These are phyloP conservation scores for Drosophila neotestacea DNA, from an alignment of 2,888 invertebrate species.

Conservation along the genomic window DNA sequence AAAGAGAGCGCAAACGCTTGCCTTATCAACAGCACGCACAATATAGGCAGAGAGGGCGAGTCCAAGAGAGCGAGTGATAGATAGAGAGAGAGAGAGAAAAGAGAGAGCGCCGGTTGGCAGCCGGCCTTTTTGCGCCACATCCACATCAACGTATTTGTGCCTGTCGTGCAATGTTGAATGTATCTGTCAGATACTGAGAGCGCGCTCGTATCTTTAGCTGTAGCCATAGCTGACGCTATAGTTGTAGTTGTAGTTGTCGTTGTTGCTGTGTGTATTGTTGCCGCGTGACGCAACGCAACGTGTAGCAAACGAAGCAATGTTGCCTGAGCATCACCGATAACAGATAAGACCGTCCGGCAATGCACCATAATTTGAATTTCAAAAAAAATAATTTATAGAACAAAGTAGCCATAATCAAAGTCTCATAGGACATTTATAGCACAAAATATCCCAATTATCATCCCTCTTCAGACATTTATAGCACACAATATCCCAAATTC, in stretches of 20 bases:
- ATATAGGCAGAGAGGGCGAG: slow-evolving; percentile 13
- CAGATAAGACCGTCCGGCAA: too few relatives aligned
- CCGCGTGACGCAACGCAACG: slow-evolving; percentile 77
- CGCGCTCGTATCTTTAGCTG: slow-evolving; percentile 27
- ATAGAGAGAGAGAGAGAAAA: slow-evolving; percentile 13
- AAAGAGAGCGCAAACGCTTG: slow-evolving; percentile 25
- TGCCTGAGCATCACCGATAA: slow-evolving; percentile 16
- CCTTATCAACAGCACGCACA: slow-evolving; percentile 32
- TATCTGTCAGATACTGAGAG: slow-evolving; percentile 57
- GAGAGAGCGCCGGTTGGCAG: slow-evolving; percentile 48
- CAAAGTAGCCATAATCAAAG: too few relatives aligned
- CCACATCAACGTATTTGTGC: slow-evolving; percentile 38
- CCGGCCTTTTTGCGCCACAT: slow-evolving; percentile 69
- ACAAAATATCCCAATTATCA: too few relatives aligned
- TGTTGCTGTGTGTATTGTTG: slow-evolving; percentile 27
- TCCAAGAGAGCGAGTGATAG: slow-evolving; percentile 23
- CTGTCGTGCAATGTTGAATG: slow-evolving; percentile 47
- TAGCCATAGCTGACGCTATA: slow-evolving; percentile 3
- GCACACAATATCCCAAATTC: slow-evolving; percentile 17
- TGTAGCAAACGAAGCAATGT: slow-evolving; percentile 53
- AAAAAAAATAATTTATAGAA: too few relatives aligned
- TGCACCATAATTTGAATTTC: too few relatives aligned
- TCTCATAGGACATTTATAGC: too few relatives aligned
- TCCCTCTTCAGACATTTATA: too few relatives aligned
- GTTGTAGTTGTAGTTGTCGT: slow-evolving; percentile 3